Base-by-base conservation (phyloP, 1,140 invertebrate species). In the Ceratina japonica region DNA sequence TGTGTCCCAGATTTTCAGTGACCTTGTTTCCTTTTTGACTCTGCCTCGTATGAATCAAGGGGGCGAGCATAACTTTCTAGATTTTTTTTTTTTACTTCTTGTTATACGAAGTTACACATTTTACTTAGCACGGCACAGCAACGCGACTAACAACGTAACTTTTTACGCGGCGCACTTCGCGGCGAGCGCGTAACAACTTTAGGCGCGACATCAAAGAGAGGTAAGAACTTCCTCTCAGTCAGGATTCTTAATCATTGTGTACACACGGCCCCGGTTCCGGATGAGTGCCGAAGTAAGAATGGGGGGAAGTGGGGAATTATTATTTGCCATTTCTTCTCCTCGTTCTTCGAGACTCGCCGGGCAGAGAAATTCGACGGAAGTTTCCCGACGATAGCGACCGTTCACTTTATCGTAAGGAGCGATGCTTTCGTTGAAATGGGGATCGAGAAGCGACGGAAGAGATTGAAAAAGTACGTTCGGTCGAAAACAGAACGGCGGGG, bases 381-480 rank as follows among this genome's bases (percentile, higher is more conserved):
- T 71, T 59, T 59, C 15, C 31, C 54, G 27, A 22, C 68, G 52
- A 56, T 49, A 37, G 27, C 13, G n/a, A 59, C 54, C 16, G 54
- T 71, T 71, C 54, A 71, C 69, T 71, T 59, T 44, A 58, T 44
- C 54, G 5, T 20, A 15, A 24, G n/a, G 58, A 8, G 22, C 54
- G 44, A 54, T 69, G 31, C 69, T 37, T 22, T 59, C n/a, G 13
- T 71, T 71, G 54, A 44, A 24, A 44, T 18, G 20, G 56, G 20
- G 27, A 71, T 71, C 59, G 69, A 18, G 37, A 71, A 44, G 69
- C 69, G 56, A 54, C 31, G 56, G 22, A 44, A 71, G 31, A 71
- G 56, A 71, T 71, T 49, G 69, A 59, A 71, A 58, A 59, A 44
- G 69, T 59, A 71, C 16, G 7, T 71, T 58, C 56, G 44, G 64